Evolutionary conservation across 1,140 invertebrate species (phyloP), one percentile per base, ranked within the genome.

Genomic region (Drosophila paulistorum): DNA sequence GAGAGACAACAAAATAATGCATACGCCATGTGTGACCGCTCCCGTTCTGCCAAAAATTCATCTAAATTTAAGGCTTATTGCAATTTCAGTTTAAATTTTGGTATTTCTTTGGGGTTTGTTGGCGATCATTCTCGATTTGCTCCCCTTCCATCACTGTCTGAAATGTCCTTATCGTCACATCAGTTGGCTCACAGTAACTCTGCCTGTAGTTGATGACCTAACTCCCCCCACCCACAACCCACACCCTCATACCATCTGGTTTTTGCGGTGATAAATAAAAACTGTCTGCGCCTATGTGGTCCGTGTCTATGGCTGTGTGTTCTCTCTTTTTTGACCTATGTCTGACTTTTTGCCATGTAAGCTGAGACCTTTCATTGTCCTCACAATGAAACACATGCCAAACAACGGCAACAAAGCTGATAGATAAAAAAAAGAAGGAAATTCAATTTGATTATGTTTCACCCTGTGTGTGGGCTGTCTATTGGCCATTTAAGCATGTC

Each of bases 251-350:
- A 11, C 37, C 37, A 30, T 11, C 11, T 13, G 37, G 35, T 65
- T 39, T 51, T 39, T 61, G 26, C 42, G 83, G 84, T 84, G 83
- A 87, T 87, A 87, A 87, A 87, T 87, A 87, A 87, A 87, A 87
- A 89, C 84, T 87, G 84, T 87, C 84, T 87, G 84, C 84, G 84
- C 84, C 84, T 87, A 87, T 87, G 79, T 79, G 71, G 67, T 67
- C 54, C 66, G 41, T 66, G 51, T 51, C 23, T 60, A 39, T 74
- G 64, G 41, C 35, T 37, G 35, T 60, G 51, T 74, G 64, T 45
- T 45, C 54, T 55, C 74, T 55, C 45, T 58, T 65, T 55, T 63
- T 58, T 39, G 7, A 63, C 51, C 58, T 45, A 57, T 37, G 65
- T 67, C 61, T 86, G 84, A 80, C 80, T 80, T 84, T 83, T 67